Evolutionary conservation across 2,797 vertebrate genomes (phyloP).

Genomic region (Notamacropus eugenii): DNA sequence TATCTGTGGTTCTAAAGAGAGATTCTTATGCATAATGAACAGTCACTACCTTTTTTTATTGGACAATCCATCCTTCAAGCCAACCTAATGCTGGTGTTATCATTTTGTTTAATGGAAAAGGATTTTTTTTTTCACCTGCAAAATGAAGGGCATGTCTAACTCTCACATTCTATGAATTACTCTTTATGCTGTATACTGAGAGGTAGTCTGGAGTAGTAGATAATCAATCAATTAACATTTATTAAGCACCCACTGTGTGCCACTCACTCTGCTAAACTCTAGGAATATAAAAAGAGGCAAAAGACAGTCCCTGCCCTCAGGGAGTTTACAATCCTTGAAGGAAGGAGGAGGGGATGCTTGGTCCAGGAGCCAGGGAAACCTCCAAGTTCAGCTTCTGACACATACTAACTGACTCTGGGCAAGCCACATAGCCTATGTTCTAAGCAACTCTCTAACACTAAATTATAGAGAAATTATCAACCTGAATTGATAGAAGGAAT

Average conservation of each 20-base stretch:
- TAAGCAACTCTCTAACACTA: neutral
- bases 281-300: neutral
- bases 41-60: neutral
- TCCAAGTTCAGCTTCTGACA: neutral
- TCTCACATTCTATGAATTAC: neutral
- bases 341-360: neutral
- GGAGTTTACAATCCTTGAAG: neutral
- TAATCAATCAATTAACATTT: neutral
- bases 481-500: neutral
- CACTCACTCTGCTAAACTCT: neutral
- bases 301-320: neutral
- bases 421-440: neutral
- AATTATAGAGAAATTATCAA: neutral
- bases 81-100: neutral
- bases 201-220: neutral
- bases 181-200: neutral
- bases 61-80: neutral
- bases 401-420: neutral
- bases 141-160: neutral
- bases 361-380: neutral
- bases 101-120: conserved; percentile 26
- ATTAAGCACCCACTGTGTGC: neutral
- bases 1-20: neutral
- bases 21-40: neutral
- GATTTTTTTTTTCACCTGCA: neutral